These are phyloP conservation scores for Platycnemis pennipes DNA, from an alignment of 2,888 invertebrate species.

Conservation along the genomic window DNA sequence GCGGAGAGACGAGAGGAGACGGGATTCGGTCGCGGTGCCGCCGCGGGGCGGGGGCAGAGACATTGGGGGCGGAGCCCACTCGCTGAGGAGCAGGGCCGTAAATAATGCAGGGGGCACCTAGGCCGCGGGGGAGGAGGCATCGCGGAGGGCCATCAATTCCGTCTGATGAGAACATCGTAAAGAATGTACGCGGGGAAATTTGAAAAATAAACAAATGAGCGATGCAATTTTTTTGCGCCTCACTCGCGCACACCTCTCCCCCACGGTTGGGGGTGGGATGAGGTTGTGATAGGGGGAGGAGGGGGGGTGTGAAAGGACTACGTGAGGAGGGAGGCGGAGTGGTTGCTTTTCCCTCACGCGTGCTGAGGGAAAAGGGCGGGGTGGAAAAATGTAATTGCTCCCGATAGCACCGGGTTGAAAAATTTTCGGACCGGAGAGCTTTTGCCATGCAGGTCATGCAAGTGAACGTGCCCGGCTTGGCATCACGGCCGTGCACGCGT, in stretches of 20 bases:
- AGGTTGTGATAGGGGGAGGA: neutral
- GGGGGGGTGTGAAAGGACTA: neutral
- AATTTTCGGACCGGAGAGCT: slow-evolving; percentile 5
- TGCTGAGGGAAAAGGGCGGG: neutral
- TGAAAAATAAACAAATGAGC: slow-evolving; percentile 31
- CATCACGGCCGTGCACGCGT: slow-evolving; percentile 36
- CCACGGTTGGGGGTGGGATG: neutral
- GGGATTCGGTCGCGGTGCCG: neutral
- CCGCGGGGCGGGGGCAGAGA: neutral
- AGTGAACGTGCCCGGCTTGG: slow-evolving; percentile 33
- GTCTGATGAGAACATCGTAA: slow-evolving; percentile 36
- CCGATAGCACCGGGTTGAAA: slow-evolving; percentile 29
- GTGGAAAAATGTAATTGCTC: slow-evolving; percentile 28
- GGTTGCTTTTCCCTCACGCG: too few relatives aligned
- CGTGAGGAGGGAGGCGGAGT: neutral
- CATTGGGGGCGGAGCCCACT: neutral
- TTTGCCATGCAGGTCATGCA: slow-evolving; percentile 32
- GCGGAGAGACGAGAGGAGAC: neutral
- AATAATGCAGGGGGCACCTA: slow-evolving; percentile 6
- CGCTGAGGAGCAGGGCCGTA: neutral
- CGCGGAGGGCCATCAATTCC: slow-evolving; percentile 20
- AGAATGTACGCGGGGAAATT: neutral
- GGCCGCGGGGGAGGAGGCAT: neutral
- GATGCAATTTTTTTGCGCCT: neutral
- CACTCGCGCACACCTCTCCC: too few relatives aligned